A percentile compares a stretch with the other conserved stretches of the same genome.
Conservation (phyloP, 2,797 vertebrate species). For the Clarias laeviceps region DNA sequence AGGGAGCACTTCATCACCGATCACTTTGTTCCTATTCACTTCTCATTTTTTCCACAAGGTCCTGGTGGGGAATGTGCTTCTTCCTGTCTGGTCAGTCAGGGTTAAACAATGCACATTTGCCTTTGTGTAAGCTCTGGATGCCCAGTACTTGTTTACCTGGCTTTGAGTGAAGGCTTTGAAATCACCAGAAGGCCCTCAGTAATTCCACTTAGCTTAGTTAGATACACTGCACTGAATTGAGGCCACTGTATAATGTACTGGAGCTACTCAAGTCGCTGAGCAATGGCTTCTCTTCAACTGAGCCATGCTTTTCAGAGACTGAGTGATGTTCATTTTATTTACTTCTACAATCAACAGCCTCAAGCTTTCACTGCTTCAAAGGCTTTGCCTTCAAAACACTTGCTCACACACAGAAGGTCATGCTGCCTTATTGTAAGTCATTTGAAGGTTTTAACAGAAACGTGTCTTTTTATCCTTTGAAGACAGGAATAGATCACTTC, state of each 20-base stretch:
- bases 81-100: neutral
- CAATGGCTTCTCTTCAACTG: neutral
- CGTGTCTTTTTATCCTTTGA: neutral
- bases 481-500: neutral
- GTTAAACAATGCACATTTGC: constrained; percentile 15
- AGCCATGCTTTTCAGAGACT: neutral
- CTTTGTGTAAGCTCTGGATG: neutral
- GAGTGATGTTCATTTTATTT: constrained; percentile 17
- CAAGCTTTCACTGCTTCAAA: neutral
- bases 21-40: constrained; percentile 31
- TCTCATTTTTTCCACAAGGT: constrained; percentile 50
- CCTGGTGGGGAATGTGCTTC: neutral
- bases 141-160: neutral
- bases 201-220: neutral
- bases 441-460: neutral
- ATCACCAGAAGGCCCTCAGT: constrained; percentile 9
- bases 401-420: neutral
- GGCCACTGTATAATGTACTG: neutral
- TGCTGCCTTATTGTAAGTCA: neutral
- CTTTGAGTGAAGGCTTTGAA: neutral
- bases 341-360: neutral
- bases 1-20: constrained; percentile 31
- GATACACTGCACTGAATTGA: constrained; percentile 2
- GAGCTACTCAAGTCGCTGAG: constrained; percentile 8
- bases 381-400: neutral